Evolutionary conservation across 2,797 vertebrate genomes (phyloP).

Genomic region (Sebastiscus tertius): DNA sequence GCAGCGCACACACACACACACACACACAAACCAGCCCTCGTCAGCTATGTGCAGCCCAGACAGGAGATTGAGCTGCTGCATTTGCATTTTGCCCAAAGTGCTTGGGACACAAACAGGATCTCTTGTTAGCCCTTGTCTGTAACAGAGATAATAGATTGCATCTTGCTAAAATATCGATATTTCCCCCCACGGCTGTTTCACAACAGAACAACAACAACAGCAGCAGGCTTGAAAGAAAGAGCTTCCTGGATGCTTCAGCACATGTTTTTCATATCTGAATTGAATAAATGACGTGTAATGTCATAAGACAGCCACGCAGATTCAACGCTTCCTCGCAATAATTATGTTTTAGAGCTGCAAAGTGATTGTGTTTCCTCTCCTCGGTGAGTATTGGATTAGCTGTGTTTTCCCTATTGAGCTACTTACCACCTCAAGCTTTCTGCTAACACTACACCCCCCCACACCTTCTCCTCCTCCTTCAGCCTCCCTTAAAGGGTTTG

Average conservation of each 20-base stretch:
- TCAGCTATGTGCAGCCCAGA: conserved; percentile 44
- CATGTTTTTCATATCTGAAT: not conserved
- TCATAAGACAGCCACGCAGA: not conserved
- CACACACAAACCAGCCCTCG: conserved; percentile 25
- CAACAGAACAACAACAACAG: not conserved
- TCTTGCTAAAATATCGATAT: conserved; percentile 49
- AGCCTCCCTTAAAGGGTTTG: conserved; percentile 25
- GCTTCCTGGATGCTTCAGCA: not conserved
- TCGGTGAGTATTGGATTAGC: conserved; percentile 58
- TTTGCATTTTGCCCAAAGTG: conserved; percentile 63
- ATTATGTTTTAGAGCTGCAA: conserved; percentile 20
- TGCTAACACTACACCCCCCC: conserved; percentile 25
- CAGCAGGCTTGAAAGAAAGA: not conserved
- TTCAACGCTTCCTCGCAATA: conserved; percentile 13
- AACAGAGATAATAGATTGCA: conserved; percentile 55
- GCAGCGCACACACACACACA: conserved; percentile 10
- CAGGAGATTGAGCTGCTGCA: conserved; percentile 46
- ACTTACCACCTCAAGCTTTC: conserved; percentile 55
- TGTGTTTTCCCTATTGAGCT: conserved; percentile 59
- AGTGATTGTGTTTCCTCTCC: conserved; percentile 39
- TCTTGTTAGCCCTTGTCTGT: conserved; percentile 50
- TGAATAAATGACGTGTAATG: not conserved
- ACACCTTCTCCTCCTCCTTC: not conserved
- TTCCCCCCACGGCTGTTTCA: conserved; percentile 5
- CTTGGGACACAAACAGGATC: conserved; percentile 56